phyloP scores from a whole-genome alignment of 2,888 invertebrate species.

The Apodemia zela region DNA sequence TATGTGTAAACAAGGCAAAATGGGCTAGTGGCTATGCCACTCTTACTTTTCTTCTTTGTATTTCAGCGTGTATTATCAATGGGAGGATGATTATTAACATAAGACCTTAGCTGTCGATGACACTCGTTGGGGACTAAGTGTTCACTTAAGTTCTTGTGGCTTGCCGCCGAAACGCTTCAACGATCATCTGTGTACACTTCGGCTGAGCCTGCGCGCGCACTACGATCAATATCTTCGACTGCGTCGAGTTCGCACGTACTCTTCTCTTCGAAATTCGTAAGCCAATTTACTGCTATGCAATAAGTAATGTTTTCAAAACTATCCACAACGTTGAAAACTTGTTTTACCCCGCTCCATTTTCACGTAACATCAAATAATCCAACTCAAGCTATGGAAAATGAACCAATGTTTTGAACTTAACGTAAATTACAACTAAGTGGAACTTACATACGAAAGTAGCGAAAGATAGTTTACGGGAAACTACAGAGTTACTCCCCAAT shows the following conservation, averaged over 20 bases:
- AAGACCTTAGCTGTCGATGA: constrained; percentile 53
- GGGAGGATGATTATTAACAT: constrained; percentile 39
- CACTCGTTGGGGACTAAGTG: constrained; percentile 60
- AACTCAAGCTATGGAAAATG: constrained; percentile 1
- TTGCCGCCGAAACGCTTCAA: constrained; percentile 59
- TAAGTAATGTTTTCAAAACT: constrained; percentile 15
- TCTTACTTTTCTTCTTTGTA: neutral
- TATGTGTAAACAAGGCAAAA: neutral
- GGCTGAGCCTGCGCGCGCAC: constrained; percentile 74
- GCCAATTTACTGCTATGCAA: constrained; percentile 42
- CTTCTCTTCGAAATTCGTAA: constrained; percentile 62
- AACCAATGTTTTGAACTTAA: neutral
- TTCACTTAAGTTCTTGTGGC: constrained; percentile 63
- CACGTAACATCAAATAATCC: constrained; percentile 4
- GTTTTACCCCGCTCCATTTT: neutral
- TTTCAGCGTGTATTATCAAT: constrained; percentile 31
- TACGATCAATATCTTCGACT: constrained; percentile 71
- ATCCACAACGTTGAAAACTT: constrained; percentile 1
- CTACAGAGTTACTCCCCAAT: neutral
- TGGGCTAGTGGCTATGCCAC: neutral
- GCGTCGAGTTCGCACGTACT: constrained; percentile 63
- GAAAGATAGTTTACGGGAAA: neutral
- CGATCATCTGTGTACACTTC: constrained; percentile 69
- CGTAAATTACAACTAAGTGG: neutral
- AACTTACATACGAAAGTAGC: neutral